Evolutionary conservation across 2,797 vertebrate species (phyloP).

Genomic region (Myoxocephalus aenaeus): DNA sequence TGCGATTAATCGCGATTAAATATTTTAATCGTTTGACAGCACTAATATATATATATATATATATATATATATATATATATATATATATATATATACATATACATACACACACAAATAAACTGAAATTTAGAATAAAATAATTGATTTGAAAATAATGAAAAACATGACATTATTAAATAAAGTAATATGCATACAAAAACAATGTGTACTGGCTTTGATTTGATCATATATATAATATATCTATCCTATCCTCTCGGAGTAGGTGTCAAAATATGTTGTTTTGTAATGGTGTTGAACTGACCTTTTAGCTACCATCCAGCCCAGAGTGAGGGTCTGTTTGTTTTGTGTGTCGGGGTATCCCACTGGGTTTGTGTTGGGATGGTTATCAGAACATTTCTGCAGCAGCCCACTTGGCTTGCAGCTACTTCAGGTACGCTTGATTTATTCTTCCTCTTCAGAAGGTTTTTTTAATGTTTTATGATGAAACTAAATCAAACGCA

Average conservation of each 20-base stretch:
- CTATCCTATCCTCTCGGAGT: background rate
- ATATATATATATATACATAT: no score
- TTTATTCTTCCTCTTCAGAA: conserved; percentile 4
- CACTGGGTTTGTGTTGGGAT: conserved; percentile 32
- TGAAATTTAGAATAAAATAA: no score
- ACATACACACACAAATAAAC: no score
- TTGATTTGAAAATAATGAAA: no score
- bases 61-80: no score
- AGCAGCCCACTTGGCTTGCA: conserved; percentile 23
- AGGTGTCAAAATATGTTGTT: conserved; percentile 4
- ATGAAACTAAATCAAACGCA: conserved; percentile 23
- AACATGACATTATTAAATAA: no score
- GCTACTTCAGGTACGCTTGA: conserved; percentile 42
- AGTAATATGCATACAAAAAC: no score
- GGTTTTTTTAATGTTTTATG: background rate
- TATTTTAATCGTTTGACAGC: no score
- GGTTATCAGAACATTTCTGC: conserved; percentile 29
- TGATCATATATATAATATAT: background rate
- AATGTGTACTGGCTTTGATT: no score
- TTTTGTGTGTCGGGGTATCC: conserved; percentile 20
- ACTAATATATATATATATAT: no score
- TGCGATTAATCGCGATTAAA: no score
- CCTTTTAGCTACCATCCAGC: conserved; percentile 39
- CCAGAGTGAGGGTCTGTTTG: conserved; percentile 32
- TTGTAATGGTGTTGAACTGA: conserved; percentile 53